Evolutionary conservation across 2,113 vertebrate species (phyloP), one percentile per base, ranked within the genome.

Genomic region (Pelodiscus sinensis): DNA sequence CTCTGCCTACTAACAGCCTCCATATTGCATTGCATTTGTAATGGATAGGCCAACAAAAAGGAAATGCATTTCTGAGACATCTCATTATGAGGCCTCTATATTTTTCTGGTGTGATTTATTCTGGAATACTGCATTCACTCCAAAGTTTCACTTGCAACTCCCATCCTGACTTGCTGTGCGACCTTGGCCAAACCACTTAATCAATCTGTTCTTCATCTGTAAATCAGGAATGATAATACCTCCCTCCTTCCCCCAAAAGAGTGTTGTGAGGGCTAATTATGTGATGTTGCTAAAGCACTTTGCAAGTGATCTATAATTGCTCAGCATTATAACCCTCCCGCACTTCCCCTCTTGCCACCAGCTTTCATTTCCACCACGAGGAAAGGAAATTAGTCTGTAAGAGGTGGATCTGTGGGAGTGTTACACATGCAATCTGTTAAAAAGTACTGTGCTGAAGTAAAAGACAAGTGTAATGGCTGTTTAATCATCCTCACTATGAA

Each of bases 401-500:
- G 16, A 95, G 65, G 78, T 29, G 84, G 79, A 68, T 86, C 52
- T 5, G 52, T 15, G 1, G 0, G 4, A 92, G 79, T 9, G 4
- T 87, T 54, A 54, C 9, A 80, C 58, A 87, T 58, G 35, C 58
- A 92, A 91, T 84, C 91, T 94, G 85, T 94, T 96, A 92, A 81
- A 97, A 96, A 73, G 88, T 90, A 95, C 50, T 80, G 62, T 71
- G 68, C 90, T 86, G 93, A 84, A 95, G 90, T 55, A 90, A 82
- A 96, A 97, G 96, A 97, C 94, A 95, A 96, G 94, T 8, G 31
- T 94, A 97, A 97, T 95, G 92, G 96, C 95, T 96, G 93, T 95
- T 98, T 98, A 97, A 97, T 98, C 97, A 97, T 96, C 97, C 96
- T 94, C 71, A 94, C 96, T 85, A 84, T 96, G 97, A 97, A 98